phyloP scores from a whole-genome alignment of 2,888 invertebrate species.

The Emmelina monodactyla region DNA sequence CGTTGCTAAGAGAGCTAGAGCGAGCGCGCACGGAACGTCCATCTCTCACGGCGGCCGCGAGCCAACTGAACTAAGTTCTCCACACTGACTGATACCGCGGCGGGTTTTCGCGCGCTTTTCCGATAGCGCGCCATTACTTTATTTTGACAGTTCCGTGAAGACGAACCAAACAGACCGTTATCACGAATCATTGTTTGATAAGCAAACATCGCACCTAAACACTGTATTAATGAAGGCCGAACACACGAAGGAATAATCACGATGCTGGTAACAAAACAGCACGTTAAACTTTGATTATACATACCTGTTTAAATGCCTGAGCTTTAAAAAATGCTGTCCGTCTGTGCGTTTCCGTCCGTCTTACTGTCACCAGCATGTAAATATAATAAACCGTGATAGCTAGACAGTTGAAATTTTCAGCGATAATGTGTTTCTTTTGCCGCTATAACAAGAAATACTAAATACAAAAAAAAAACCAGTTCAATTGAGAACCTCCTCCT shows the following conservation, averaged over 20 bases:
- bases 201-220: constrained; percentile 19
- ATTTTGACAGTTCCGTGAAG: constrained; percentile 22
- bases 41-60: constrained; percentile 51
- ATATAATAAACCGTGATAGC: too few species aligned
- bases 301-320: constrained; percentile 1
- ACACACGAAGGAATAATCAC: constrained; percentile 4
- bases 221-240: constrained; percentile 6
- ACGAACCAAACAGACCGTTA: constrained; percentile 23
- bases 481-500: too few species aligned
- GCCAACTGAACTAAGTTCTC: constrained; percentile 38
- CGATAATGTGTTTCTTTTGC: too few species aligned
- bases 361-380: too few species aligned
- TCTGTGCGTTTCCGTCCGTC: too few species aligned
- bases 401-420: too few species aligned
- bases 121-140: constrained; percentile 44
- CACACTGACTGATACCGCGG: constrained; percentile 19
- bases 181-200: constrained; percentile 39
- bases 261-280: constrained; percentile 28
- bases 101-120: constrained; percentile 60
- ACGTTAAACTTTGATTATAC: too few species aligned
- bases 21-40: constrained; percentile 43
- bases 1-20: constrained; percentile 37
- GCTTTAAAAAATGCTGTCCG: too few species aligned
- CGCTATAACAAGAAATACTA: too few species aligned
- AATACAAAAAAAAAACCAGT: too few species aligned